phyloP scores from a whole-genome alignment of 2,113 vertebrate genomes.

The Petaurus breviceps region DNA sequence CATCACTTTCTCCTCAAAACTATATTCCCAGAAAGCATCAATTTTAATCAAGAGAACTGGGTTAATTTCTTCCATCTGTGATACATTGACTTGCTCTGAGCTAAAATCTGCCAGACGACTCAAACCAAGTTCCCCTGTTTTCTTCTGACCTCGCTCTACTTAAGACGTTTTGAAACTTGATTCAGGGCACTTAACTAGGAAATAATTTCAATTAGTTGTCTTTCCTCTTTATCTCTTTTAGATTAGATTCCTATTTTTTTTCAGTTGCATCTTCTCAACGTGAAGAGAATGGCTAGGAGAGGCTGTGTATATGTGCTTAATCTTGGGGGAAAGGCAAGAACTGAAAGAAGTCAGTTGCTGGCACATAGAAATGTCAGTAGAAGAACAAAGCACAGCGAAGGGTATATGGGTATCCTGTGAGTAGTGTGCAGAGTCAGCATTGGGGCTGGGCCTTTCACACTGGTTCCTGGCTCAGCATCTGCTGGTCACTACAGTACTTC shows the following conservation, averaged over 20 bases:
- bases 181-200: no score
- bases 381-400: no score
- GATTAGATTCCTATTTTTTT: not conserved
- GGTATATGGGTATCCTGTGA: no score
- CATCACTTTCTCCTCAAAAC: not conserved
- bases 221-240: not conserved
- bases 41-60: not conserved
- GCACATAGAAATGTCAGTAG: no score
- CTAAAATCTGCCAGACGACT: not conserved
- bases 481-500: no score
- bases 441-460: no score
- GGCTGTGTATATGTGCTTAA: no score
- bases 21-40: not conserved
- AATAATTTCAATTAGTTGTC: not conserved
- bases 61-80: not conserved
- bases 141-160: not conserved
- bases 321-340: no score
- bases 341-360: no score
- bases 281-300: not conserved
- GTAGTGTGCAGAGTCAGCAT: no score
- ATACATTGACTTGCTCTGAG: not conserved
- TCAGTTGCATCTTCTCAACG: not conserved
- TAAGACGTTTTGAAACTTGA: not conserved
- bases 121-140: not conserved
- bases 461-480: no score